Conservation (phyloP, 2,797 vertebrate species). For the Tokudaia tokunoshimensis region DNA sequence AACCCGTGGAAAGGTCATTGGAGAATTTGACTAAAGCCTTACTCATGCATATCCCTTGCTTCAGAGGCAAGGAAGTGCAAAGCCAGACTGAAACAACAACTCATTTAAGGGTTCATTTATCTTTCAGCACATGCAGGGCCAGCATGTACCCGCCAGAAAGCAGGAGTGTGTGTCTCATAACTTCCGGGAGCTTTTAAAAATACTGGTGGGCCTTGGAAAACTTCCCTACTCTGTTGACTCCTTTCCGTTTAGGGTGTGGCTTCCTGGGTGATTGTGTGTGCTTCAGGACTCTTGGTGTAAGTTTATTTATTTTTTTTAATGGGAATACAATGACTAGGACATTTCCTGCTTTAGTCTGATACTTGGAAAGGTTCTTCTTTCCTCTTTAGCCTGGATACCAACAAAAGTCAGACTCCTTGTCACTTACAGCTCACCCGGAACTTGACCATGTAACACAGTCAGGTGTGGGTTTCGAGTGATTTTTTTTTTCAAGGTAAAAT, state of each 20-base stretch:
- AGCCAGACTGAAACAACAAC: background rate
- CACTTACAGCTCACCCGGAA: constrained; percentile 56
- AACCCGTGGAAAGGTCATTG: background rate
- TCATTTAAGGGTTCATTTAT: background rate
- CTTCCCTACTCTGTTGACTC: background rate
- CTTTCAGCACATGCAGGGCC: background rate
- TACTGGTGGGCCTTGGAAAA: constrained; percentile 3
- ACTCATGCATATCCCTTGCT: background rate
- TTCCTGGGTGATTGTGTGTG: constrained; percentile 61
- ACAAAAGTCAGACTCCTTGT: constrained; percentile 82
- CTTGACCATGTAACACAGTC: background rate
- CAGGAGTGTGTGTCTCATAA: background rate
- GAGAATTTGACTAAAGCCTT: background rate
- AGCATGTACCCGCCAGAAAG: background rate
- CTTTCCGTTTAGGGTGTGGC: constrained; percentile 13
- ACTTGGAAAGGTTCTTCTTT: constrained; percentile 84
- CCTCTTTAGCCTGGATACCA: constrained; percentile 74
- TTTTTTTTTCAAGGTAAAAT: constrained; percentile 40
- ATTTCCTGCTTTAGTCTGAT: constrained; percentile 82
- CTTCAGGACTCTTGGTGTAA: constrained; percentile 66
- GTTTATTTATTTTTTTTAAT: constrained; percentile 72
- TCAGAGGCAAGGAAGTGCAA: constrained; percentile 3
- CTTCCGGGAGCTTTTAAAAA: background rate
- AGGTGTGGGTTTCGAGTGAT: background rate
- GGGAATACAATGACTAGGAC: constrained; percentile 83